Percentiles rank a stretch among this genome's conserved stretches.
phyloP scores from a whole-genome alignment of 2,797 vertebrate species.

The Poecile montanus region DNA sequence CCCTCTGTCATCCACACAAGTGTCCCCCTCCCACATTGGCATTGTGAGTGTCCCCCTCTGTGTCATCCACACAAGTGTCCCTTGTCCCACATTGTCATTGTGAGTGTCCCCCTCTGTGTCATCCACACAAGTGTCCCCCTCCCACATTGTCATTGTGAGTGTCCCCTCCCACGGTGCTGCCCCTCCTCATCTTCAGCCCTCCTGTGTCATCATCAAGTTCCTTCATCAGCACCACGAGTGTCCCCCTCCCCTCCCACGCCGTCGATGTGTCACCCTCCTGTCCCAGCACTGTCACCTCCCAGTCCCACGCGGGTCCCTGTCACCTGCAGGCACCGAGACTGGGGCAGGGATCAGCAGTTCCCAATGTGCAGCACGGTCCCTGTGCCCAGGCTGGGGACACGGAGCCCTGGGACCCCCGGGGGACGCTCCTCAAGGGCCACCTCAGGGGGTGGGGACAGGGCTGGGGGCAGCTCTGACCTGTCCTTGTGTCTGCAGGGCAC shows the following conservation, averaged over 20 bases:
- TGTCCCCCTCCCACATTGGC: not conserved
- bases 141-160: not conserved
- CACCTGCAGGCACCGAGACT: not conserved
- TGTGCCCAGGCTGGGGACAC: rapidly evolving
- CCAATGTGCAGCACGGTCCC: not conserved
- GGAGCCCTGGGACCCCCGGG: not conserved
- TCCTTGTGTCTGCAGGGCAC: conserved; percentile 84
- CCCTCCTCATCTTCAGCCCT: not conserved
- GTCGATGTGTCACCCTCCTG: not conserved
- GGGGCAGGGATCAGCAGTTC: not conserved
- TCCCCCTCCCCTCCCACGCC: not conserved
- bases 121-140: not conserved
- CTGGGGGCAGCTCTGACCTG: not conserved
- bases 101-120: not conserved
- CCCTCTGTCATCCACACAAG: not conserved
- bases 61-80: not conserved
- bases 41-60: not conserved
- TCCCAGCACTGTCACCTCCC: not conserved
- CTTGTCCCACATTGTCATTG: not conserved
- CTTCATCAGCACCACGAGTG: conserved; percentile 86
- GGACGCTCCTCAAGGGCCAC: not conserved
- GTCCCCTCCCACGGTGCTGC: not conserved
- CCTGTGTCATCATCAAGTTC: conserved; percentile 58
- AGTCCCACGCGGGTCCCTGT: not conserved
- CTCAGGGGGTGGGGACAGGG: not conserved